A percentile compares a stretch with the other conserved stretches of the same genome.
phyloP scores from a whole-genome alignment of 1,140 invertebrate genomes.

The Drosophila mauritiana region DNA sequence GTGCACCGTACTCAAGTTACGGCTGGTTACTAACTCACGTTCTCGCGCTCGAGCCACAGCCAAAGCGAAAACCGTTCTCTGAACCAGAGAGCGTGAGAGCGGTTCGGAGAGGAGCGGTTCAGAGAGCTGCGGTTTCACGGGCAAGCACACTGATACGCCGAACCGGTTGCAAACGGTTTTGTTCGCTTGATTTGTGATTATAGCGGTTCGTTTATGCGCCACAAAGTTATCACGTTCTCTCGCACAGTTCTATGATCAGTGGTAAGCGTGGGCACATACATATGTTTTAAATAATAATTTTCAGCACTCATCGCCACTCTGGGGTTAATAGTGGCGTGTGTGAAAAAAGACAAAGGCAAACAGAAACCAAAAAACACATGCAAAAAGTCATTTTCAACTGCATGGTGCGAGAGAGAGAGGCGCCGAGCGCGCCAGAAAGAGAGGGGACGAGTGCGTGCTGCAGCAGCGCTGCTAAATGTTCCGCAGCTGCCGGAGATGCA shows the following conservation, averaged over 20 bases:
- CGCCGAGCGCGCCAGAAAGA: neutral
- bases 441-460: neutral
- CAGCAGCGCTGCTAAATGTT: neutral
- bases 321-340: conserved; percentile 9
- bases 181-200: neutral
- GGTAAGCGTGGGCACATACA: too few relatives aligned
- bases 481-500: conserved; percentile 10
- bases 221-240: too few relatives aligned
- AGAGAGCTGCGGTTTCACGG: conserved; percentile 23
- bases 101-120: conserved; percentile 51
- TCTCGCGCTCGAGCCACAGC: neutral
- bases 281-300: conserved; percentile 1
- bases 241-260: too few relatives aligned
- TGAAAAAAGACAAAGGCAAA: neutral
- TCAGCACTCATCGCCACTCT: conserved; percentile 1
- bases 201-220: too few relatives aligned
- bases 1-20: conserved; percentile 46
- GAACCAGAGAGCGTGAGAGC: conserved; percentile 40
- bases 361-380: conserved; percentile 2
- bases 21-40: conserved; percentile 40
- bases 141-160: conserved; percentile 1
- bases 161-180: conserved; percentile 51
- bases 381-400: conserved; percentile 9
- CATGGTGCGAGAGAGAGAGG: conserved; percentile 1
- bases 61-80: conserved; percentile 50